Conservation (phyloP, 2,888 invertebrate species). For the Drosophila sordidula region DNA sequence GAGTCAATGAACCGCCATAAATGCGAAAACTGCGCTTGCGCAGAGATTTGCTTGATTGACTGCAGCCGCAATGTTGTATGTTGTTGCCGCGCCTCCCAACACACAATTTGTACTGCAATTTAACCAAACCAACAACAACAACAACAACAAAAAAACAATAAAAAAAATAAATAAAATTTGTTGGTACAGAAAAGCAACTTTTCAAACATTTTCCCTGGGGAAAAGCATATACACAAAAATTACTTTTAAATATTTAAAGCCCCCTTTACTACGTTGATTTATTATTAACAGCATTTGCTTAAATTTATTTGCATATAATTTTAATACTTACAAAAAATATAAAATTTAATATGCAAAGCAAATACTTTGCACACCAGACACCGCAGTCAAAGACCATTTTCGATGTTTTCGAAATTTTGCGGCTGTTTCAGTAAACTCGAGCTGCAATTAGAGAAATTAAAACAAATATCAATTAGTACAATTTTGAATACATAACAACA, state of each 20-base stretch:
- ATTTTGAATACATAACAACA: slow-evolving; percentile 4
- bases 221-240: slow-evolving; percentile 11
- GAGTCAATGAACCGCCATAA: slow-evolving; percentile 68
- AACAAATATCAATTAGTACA: slow-evolving; percentile 22
- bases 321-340: slow-evolving; percentile 89
- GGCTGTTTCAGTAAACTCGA: slow-evolving; percentile 54
- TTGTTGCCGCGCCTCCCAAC: slow-evolving; percentile 42
- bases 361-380: slow-evolving; percentile 89
- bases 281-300: neutral
- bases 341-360: slow-evolving; percentile 90
- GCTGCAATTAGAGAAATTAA: slow-evolving; percentile 54
- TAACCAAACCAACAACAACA: slow-evolving; percentile 15
- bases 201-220: slow-evolving; percentile 17
- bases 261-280: neutral
- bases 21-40: slow-evolving; percentile 72
- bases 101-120: slow-evolving; percentile 47
- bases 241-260: slow-evolving; percentile 1
- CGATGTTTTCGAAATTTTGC: slow-evolving; percentile 74
- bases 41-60: slow-evolving; percentile 79
- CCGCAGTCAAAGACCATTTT: slow-evolving; percentile 87
- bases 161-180: slow-evolving; percentile 17
- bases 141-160: neutral
- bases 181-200: neutral
- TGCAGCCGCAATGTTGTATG: slow-evolving; percentile 46
- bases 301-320: neutral